Evolutionary conservation across 1,140 invertebrate genomes (phyloP).

Genomic region (Tetragnatha versicolor): DNA sequence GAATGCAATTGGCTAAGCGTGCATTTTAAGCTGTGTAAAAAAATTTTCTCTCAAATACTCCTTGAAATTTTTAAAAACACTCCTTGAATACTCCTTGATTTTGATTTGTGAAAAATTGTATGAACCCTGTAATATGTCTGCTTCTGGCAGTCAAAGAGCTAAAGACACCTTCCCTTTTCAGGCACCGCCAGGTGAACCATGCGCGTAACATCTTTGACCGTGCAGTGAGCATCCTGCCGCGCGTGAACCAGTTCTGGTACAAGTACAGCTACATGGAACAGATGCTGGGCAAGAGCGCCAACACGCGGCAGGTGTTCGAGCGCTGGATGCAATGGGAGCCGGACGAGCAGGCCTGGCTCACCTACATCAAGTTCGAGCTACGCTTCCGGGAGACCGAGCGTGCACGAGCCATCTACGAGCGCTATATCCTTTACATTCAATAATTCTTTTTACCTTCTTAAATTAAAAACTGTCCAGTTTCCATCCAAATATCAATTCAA

Average conservation of each 20-base stretch:
- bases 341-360: slow-evolving; percentile 99
- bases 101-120: too few relatives aligned
- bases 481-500: too few relatives aligned
- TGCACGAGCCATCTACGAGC: slow-evolving; percentile 91
- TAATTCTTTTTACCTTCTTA: too few relatives aligned
- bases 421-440: slow-evolving; percentile 75
- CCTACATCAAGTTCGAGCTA: slow-evolving; percentile 99
- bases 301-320: slow-evolving; percentile 87
- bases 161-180: too few relatives aligned
- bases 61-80: too few relatives aligned
- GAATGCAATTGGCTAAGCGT: too few relatives aligned
- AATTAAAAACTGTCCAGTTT: too few relatives aligned
- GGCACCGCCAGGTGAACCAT: slow-evolving; percentile 85
- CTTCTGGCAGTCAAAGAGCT: too few relatives aligned
- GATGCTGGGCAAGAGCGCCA: slow-evolving; percentile 76
- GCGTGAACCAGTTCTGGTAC: slow-evolving; percentile 99
- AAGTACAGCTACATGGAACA: slow-evolving; percentile 99
- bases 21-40: too few relatives aligned
- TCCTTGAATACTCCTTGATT: too few relatives aligned
- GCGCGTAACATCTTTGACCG: slow-evolving; percentile 98
- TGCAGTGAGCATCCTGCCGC: slow-evolving; percentile 93
- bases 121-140: too few relatives aligned
- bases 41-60: too few relatives aligned
- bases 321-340: slow-evolving; percentile 99
- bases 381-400: slow-evolving; percentile 96